phyloP scores from a whole-genome alignment of 2,888 invertebrate species.

The Eristalis arbustorum region DNA sequence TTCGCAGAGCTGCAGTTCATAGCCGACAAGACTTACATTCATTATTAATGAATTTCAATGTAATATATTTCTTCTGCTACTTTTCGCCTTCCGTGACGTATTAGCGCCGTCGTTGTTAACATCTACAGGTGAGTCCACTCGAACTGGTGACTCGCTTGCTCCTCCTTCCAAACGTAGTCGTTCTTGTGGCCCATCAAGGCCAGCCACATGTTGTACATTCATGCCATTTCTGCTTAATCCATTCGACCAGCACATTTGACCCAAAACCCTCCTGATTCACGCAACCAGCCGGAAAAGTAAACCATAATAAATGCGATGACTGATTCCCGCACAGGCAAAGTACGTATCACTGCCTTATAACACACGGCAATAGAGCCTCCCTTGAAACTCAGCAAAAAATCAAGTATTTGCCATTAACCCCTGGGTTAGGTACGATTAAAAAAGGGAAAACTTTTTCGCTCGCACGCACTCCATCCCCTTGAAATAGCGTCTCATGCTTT shows the following conservation, averaged over 20 bases:
- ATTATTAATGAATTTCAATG: no score
- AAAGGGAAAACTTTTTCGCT: conserved; percentile 1
- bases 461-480: conserved; percentile 12
- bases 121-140: no score
- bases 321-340: neutral
- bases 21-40: no score
- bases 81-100: no score
- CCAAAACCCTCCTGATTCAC: conserved; percentile 3
- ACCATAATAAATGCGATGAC: neutral
- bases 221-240: no score
- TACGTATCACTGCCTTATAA: neutral
- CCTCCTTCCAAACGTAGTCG: neutral
- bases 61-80: no score
- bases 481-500: neutral
- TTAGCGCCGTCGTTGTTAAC: no score
- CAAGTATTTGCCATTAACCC: conserved; percentile 5
- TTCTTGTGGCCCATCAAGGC: no score
- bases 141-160: neutral
- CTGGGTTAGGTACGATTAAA: neutral
- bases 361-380: neutral
- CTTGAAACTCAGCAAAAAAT: neutral
- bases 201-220: no score
- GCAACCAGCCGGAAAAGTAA: conserved; percentile 26
- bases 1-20: no score
- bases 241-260: neutral